These are phyloP conservation scores for Scaptomyza parva DNA, from an alignment of 2,888 invertebrate species.

Conservation along the genomic window DNA sequence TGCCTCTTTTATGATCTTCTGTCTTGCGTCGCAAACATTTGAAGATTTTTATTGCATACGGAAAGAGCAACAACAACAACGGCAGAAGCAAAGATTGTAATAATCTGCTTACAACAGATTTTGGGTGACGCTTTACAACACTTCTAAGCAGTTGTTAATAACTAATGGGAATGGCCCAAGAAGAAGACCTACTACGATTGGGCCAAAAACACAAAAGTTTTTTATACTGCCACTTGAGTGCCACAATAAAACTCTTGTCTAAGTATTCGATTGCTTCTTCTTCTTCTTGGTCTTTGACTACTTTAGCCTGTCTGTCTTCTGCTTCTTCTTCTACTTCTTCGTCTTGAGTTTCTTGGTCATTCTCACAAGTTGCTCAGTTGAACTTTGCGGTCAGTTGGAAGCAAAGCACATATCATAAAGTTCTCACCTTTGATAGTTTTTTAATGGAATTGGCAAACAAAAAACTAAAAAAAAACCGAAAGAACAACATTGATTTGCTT, in stretches of 20 bases:
- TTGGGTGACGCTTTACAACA: constrained; percentile 26
- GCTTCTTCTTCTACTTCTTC: too few species aligned
- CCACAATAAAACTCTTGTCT: constrained; percentile 46
- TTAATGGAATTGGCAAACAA: constrained; percentile 5
- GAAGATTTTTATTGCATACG: constrained; percentile 33
- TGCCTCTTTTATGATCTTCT: constrained; percentile 7
- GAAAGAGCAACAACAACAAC: constrained; percentile 20
- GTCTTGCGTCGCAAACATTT: constrained; percentile 26
- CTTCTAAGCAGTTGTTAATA: constrained; percentile 44
- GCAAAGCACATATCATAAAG: constrained; percentile 30
- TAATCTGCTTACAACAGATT: constrained; percentile 25
- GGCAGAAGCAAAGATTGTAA: constrained; percentile 14
- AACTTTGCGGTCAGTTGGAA: constrained; percentile 16
- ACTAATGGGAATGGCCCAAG: too few species aligned
- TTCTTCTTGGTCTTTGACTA: background rate
- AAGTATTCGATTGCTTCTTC: constrained; percentile 13
- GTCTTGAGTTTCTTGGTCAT: background rate
- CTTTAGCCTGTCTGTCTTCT: background rate
- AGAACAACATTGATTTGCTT: constrained; percentile 7
- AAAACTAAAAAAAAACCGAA: background rate
- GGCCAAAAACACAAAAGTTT: constrained; percentile 28
- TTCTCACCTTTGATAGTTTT: constrained; percentile 40
- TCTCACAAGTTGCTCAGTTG: constrained; percentile 13
- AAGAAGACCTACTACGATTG: constrained; percentile 8
- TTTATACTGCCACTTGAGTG: constrained; percentile 36